phyloP scores from a whole-genome alignment of 1,140 invertebrate species.

The Grapholita molesta region DNA sequence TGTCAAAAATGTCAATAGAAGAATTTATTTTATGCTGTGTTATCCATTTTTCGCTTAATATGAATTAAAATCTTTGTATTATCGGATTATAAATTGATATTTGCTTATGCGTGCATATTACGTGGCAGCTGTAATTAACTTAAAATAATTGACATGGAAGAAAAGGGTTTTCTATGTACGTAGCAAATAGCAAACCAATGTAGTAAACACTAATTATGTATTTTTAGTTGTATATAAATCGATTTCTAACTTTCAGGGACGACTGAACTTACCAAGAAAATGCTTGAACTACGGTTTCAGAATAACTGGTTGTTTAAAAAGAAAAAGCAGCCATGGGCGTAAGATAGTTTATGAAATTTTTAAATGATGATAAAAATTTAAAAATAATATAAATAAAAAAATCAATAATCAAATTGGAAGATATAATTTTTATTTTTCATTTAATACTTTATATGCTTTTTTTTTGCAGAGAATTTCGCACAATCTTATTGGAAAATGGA shows the following conservation, averaged over 20 bases:
- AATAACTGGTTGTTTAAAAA: constrained; percentile 66
- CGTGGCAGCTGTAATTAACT: neutral
- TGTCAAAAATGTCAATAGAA: neutral
- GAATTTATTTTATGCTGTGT: neutral
- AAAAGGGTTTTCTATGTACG: constrained; percentile 58
- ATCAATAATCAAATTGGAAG: neutral
- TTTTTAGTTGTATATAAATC: neutral
- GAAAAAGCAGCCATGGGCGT: constrained; percentile 66
- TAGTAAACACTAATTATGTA: neutral
- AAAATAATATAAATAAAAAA: neutral
- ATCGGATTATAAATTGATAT: neutral
- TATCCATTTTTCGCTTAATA: neutral
- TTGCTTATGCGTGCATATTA: neutral
- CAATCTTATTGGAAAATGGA: constrained; percentile 60
- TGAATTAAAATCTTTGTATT: neutral
- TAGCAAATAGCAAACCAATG: constrained; percentile 17
- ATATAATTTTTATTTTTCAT: too few species aligned
- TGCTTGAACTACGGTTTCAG: constrained; percentile 58
- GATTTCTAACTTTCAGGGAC: constrained; percentile 46
- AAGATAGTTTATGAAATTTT: constrained; percentile 27
- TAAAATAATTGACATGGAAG: constrained; percentile 45
- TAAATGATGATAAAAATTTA: neutral
- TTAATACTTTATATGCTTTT: constrained; percentile 10
- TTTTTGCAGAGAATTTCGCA: constrained; percentile 55
- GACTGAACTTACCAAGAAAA: constrained; percentile 42